phyloP scores from a whole-genome alignment of 92 coral and sea anemone genomes.

The Porites cylindrica region DNA sequence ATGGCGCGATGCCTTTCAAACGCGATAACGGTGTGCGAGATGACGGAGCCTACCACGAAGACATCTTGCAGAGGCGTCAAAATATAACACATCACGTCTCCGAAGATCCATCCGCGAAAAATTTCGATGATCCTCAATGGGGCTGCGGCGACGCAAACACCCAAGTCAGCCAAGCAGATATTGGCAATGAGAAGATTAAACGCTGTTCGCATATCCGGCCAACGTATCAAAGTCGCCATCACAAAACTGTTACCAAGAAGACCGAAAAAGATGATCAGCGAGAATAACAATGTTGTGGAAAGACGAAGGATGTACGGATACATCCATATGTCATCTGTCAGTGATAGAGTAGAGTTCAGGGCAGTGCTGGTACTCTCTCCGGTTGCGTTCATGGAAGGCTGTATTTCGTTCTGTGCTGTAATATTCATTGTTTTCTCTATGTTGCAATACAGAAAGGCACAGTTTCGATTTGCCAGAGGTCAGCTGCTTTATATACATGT shows the following conservation, averaged over 20 bases:
- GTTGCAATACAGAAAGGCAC: no score
- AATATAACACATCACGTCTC: background rate
- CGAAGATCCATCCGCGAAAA: slow-evolving; percentile 59
- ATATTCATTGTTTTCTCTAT: no score
- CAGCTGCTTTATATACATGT: no score
- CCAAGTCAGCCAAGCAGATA: slow-evolving; percentile 68
- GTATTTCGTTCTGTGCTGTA: no score
- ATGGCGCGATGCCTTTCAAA: background rate
- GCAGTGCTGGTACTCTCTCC: no score
- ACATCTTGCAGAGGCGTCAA: no score
- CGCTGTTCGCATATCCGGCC: slow-evolving; percentile 20
- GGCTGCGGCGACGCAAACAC: slow-evolving; percentile 57
- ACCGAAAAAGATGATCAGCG: slow-evolving; percentile 54
- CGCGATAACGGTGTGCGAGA: background rate
- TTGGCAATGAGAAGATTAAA: slow-evolving; percentile 67
- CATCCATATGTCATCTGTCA: no score
- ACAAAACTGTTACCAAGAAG: slow-evolving; percentile 63
- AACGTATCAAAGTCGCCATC: slow-evolving; percentile 50
- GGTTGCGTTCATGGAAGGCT: no score
- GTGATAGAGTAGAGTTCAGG: no score
- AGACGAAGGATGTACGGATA: background rate
- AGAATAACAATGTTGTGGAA: slow-evolving; percentile 33
- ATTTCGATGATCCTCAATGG: slow-evolving; percentile 64
- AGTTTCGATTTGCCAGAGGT: no score
- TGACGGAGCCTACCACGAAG: background rate